phyloP scores from a whole-genome alignment of 2,888 invertebrate species.

The Rapana venosa region DNA sequence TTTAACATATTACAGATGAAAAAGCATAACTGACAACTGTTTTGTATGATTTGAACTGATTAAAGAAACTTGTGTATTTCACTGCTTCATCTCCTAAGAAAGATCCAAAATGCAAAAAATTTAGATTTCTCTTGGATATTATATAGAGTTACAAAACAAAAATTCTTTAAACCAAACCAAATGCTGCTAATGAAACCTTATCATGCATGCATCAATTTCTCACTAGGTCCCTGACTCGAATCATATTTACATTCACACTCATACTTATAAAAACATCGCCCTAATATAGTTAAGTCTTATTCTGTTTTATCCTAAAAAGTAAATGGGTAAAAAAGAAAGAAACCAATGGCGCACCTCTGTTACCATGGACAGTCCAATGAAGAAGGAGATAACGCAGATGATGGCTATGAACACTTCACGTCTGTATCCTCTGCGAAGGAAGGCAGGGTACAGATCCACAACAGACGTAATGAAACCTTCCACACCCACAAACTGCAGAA shows the following conservation, averaged over 20 bases:
- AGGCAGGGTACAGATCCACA: constrained; percentile 81
- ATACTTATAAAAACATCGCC: too few relatives aligned
- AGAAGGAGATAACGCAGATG: constrained; percentile 81
- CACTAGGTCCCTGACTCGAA: background rate
- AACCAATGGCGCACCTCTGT: constrained; percentile 82
- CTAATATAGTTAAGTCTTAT: too few relatives aligned
- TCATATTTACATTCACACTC: too few relatives aligned
- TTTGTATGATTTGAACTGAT: too few relatives aligned
- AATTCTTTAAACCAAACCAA: constrained; percentile 37
- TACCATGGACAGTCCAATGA: constrained; percentile 82
- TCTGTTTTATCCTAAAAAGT: too few relatives aligned
- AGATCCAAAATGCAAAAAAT: too few relatives aligned
- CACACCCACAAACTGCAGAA: constrained; percentile 81
- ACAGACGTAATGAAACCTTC: constrained; percentile 83
- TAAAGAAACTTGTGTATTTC: too few relatives aligned
- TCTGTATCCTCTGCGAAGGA: constrained; percentile 79
- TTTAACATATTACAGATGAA: too few relatives aligned
- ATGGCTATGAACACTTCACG: constrained; percentile 84
- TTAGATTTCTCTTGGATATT: too few relatives aligned
- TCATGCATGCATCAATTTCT: constrained; percentile 9
- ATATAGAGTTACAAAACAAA: background rate
- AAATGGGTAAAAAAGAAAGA: background rate
- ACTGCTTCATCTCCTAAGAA: too few relatives aligned
- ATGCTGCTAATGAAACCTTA: background rate
- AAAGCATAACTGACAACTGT: too few relatives aligned